Conservation (phyloP, 2,888 invertebrate genomes). For the Brachyptera risi region DNA sequence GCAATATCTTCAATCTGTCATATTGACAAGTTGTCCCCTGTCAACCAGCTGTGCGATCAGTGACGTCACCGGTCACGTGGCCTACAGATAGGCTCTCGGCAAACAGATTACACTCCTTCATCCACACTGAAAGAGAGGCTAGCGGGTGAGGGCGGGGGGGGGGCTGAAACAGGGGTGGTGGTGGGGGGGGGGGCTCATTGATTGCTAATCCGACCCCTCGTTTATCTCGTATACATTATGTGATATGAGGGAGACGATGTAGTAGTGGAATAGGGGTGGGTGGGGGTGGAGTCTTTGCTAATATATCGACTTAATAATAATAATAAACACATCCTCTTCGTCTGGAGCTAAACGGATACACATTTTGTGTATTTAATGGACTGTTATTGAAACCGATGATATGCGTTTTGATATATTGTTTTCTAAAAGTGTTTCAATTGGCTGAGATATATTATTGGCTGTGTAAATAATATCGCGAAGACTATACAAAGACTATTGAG, state of each 20-base stretch:
- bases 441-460: too few relatives aligned
- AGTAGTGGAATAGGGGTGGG: not conserved
- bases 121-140: not conserved
- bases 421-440: too few relatives aligned
- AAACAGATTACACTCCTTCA: constrained; percentile 9
- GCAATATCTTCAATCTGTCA: too few relatives aligned
- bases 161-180: not conserved
- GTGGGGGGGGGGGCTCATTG: not conserved
- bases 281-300: not conserved
- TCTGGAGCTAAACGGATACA: too few relatives aligned
- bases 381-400: too few relatives aligned
- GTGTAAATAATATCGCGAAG: too few relatives aligned
- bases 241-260: not conserved
- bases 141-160: not conserved
- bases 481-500: too few relatives aligned
- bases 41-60: constrained; percentile 17
- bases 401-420: too few relatives aligned
- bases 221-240: constrained; percentile 13
- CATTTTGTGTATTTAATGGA: too few relatives aligned
- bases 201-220: constrained; percentile 17
- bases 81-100: constrained; percentile 6
- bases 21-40: not conserved
- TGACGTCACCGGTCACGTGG: constrained; percentile 26
- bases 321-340: too few relatives aligned
- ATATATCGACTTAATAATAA: too few relatives aligned